These are phyloP conservation scores for Sitta europaea DNA, from an alignment of 2,113 vertebrate species.

Conservation along the genomic window DNA sequence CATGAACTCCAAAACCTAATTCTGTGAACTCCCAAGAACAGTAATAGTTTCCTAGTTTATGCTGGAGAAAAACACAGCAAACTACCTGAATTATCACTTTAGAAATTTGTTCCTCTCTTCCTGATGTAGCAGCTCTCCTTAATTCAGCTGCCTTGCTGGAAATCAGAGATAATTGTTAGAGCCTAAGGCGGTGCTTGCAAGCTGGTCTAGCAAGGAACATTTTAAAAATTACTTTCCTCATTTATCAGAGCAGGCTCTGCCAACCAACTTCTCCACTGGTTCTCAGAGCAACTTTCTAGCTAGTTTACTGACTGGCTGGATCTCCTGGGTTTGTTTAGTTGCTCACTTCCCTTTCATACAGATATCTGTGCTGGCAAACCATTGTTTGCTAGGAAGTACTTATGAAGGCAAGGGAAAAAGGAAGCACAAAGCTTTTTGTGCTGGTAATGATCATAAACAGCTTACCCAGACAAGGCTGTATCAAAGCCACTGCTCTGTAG, in stretches of 20 bases:
- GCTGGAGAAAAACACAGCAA: background rate
- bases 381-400: background rate
- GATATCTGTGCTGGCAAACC: background rate
- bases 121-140: background rate
- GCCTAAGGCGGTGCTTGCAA: background rate
- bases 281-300: background rate
- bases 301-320: background rate
- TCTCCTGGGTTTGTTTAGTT: background rate
- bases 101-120: background rate
- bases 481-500: background rate
- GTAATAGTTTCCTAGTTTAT: background rate
- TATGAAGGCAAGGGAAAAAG: background rate
- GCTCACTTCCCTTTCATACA: background rate
- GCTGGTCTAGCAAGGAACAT: background rate
- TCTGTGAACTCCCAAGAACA: background rate
- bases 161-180: slow-evolving; percentile 7
- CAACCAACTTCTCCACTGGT: background rate
- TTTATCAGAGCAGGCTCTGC: background rate
- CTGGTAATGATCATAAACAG: background rate
- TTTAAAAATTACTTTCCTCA: background rate
- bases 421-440: background rate
- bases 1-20: background rate
- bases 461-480: background rate
- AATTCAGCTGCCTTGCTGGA: slow-evolving; percentile 13
- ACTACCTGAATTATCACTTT: background rate